phyloP scores from a whole-genome alignment of 1,140 invertebrate species.

The Tyrophagus putrescentiae region DNA sequence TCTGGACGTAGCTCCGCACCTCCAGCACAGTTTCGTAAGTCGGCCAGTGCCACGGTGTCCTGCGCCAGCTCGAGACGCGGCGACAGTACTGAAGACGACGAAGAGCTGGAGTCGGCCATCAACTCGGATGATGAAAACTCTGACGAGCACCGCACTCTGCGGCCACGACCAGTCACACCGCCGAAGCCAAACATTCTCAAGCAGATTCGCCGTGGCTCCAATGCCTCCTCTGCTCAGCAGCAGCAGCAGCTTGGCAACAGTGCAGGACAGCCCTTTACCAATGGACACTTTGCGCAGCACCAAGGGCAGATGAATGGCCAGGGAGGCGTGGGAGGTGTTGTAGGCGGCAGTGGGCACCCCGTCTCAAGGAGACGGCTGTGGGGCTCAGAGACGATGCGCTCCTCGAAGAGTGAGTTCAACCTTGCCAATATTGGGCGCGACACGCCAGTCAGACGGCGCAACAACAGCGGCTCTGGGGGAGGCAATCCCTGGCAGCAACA shows the following conservation, averaged over 20 bases:
- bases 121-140: constrained; percentile 4
- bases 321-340: too few relatives aligned
- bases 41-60: not conserved
- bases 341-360: too few relatives aligned
- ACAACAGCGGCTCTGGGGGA: constrained; percentile 1
- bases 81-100: constrained; percentile 21
- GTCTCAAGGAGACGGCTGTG: constrained; percentile 10
- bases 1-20: constrained; percentile 22
- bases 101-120: constrained; percentile 8
- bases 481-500: not conserved
- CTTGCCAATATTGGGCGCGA: constrained; percentile 25
- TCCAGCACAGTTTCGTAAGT: constrained; percentile 14
- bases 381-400: constrained; percentile 21
- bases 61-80: not conserved
- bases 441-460: not conserved
- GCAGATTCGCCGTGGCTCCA: constrained; percentile 24
- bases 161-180: constrained; percentile 20
- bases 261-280: not conserved
- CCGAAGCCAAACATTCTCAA: constrained; percentile 24
- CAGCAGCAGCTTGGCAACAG: not conserved
- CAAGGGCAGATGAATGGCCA: not conserved
- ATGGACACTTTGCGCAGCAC: constrained; percentile 3
- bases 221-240: not conserved
- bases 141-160: not conserved
- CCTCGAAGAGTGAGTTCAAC: constrained; percentile 26